Percentiles rank a stretch among this genome's conserved stretches.
Conservation (phyloP, 2,113 vertebrate species). For the Chitala chitala region DNA sequence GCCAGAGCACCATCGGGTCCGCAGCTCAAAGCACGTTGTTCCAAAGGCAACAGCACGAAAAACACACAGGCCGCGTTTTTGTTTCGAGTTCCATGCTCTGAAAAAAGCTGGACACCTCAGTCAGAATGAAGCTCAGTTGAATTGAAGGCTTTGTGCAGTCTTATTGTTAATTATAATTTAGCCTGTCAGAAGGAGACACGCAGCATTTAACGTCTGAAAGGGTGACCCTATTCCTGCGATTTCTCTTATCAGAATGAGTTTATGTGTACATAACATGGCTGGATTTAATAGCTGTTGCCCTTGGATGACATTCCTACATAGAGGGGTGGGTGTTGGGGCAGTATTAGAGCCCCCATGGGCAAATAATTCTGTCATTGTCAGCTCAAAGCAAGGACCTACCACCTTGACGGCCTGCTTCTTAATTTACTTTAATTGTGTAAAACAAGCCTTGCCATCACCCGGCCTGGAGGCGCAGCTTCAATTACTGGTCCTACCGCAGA, state of each 20-base stretch:
- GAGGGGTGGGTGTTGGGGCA: too few relatives aligned
- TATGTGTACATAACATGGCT: conserved; percentile 38
- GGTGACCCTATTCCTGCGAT: conserved; percentile 33
- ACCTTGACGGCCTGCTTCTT: neutral
- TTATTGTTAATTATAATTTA: neutral
- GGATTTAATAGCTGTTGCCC: conserved; percentile 49
- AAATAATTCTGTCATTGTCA: conserved; percentile 3
- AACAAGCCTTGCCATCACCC: neutral
- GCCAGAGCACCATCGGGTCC: too few relatives aligned
- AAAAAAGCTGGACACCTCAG: neutral
- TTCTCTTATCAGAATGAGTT: conserved; percentile 42
- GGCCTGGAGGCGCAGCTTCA: neutral
- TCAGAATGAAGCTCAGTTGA: neutral
- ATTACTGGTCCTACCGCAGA: neutral
- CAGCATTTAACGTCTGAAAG: neutral
- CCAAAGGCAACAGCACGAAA: too few relatives aligned
- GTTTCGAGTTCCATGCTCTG: too few relatives aligned
- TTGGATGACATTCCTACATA: conserved; percentile 36
- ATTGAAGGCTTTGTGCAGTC: neutral
- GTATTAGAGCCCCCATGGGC: neutral
- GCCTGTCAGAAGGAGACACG: neutral
- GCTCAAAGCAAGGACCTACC: neutral
- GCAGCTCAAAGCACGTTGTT: too few relatives aligned
- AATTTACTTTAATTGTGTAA: neutral
- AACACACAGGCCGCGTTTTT: too few relatives aligned